Evolutionary conservation across 1,140 invertebrate species (phyloP), one percentile per base, ranked within the genome.

Genomic region (Drosophila pruinosa): DNA sequence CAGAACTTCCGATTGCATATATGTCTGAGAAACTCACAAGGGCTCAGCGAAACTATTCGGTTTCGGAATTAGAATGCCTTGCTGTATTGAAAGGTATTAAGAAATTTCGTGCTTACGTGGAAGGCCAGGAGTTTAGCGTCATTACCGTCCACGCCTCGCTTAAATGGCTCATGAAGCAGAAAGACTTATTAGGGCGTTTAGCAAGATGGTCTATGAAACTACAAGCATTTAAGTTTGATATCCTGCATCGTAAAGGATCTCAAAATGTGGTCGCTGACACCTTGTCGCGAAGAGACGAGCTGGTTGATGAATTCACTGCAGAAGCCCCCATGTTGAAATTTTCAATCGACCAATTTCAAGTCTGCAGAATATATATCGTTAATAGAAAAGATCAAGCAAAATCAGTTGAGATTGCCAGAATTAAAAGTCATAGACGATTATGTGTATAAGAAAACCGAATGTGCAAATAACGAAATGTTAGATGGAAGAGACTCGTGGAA

Each of bases 1-100:
- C 61, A 79, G 72, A 68, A 34, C 6, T 45, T 14, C 68, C 86
- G 0, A 74, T 89, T 3, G 75, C 78, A 2, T 90, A 72, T 48
- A 70, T 71, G 5, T 78, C 67, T 3, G 47, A 71, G 2, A 73
- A 78, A 6, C 24, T 90, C 0, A 39, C 72, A 12, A 78, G 67
- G 19, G 61, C 68, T 0, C 76, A 90, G 26, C 56, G 62, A n/a
- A 72, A 75, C 34, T 78, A 71, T 41, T 54, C 67, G 0, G 72
- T 78, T 4, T 72, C 72, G 4, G 64, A 78, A 15, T 48, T n/a
- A n/a, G n/a, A n/a, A n/a, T n/a, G n/a, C n/a, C n/a, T n/a, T n/a
- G n/a, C n/a, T n/a, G n/a, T n/a, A n/a, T n/a, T n/a, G n/a, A n/a
- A n/a, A n/a, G n/a, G n/a, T n/a, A n/a, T n/a, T n/a, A n/a, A n/a